A percentile compares a stretch with the other conserved stretches of the same genome.
phyloP scores from a whole-genome alignment of 2,888 invertebrate genomes.

The Ormyrus rosae region DNA sequence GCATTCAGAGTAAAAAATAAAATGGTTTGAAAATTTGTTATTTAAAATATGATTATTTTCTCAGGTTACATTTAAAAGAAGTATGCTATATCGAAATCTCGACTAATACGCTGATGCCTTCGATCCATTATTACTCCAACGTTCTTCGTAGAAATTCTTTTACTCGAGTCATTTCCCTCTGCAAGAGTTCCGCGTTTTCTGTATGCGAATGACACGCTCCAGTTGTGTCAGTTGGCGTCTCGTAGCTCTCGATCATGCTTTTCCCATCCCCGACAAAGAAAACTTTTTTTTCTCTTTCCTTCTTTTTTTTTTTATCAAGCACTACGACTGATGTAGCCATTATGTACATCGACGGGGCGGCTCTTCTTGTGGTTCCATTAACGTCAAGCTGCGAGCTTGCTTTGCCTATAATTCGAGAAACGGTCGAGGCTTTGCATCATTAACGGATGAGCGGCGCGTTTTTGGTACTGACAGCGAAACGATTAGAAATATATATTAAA shows the following conservation, averaged over 20 bases:
- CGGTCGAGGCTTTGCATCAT: neutral
- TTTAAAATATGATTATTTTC: too few species aligned
- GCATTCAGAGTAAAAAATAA: too few species aligned
- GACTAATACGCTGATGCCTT: neutral
- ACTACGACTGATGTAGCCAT: neutral
- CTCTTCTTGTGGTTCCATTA: neutral
- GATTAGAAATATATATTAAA: neutral
- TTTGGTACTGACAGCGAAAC: neutral
- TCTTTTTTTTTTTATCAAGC: conserved; percentile 2
- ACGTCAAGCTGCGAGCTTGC: neutral
- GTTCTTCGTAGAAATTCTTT: conserved; percentile 18
- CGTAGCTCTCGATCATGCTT: conserved; percentile 37
- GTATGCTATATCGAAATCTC: neutral
- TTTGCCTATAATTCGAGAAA: conserved; percentile 36
- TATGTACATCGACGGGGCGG: neutral
- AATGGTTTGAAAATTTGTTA: too few species aligned
- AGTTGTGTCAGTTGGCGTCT: conserved; percentile 38
- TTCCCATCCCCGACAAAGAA: neutral
- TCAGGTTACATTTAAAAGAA: neutral
- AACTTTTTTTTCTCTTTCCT: conserved; percentile 1
- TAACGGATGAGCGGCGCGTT: neutral
- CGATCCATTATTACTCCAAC: neutral
- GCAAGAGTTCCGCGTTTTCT: conserved; percentile 11
- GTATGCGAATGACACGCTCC: conserved; percentile 32
- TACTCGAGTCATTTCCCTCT: conserved; percentile 22